These are phyloP conservation scores for Ernsta delagoae DNA, from an alignment of 2,888 invertebrate species.

Conservation along the genomic window DNA sequence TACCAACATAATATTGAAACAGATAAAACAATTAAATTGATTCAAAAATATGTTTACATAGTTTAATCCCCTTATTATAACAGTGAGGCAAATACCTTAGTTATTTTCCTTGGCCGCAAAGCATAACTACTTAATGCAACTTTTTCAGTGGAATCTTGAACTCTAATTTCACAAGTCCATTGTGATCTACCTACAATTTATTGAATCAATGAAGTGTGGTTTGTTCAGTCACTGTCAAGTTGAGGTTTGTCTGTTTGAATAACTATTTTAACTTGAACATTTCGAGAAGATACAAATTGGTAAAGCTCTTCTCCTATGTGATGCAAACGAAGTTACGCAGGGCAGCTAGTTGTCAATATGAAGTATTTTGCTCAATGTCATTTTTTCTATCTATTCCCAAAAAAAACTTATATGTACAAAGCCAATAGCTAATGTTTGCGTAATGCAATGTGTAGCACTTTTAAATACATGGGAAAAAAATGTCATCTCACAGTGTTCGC, in stretches of 20 bases:
- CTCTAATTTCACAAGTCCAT: constrained; percentile 45
- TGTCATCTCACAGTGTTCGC: neutral
- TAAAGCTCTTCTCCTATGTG: too few relatives aligned
- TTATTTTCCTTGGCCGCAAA: constrained; percentile 58
- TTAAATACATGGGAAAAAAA: neutral
- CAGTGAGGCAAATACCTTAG: constrained; percentile 38
- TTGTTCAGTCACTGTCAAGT: constrained; percentile 12
- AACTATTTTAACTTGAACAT: neutral
- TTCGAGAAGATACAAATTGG: neutral
- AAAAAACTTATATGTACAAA: too few relatives aligned
- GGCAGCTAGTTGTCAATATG: too few relatives aligned
- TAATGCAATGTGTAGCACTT: neutral
- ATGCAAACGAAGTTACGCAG: too few relatives aligned
- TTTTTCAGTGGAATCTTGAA: constrained; percentile 52
- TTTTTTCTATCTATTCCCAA: too few relatives aligned
- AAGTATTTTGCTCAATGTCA: too few relatives aligned
- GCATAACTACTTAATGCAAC: constrained; percentile 46
- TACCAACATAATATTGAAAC: too few relatives aligned
- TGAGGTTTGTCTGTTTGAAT: neutral
- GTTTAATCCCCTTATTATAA: neutral
- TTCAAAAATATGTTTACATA: neutral
- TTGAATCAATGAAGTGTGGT: constrained; percentile 35
- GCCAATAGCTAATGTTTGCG: too few relatives aligned
- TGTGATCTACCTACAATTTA: constrained; percentile 41
- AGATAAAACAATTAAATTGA: too few relatives aligned